A percentile compares a stretch with the other conserved stretches of the same genome.
These are phyloP conservation scores for Pterocles burchelli DNA, from an alignment of 2,113 vertebrate genomes.

Conservation along the genomic window DNA sequence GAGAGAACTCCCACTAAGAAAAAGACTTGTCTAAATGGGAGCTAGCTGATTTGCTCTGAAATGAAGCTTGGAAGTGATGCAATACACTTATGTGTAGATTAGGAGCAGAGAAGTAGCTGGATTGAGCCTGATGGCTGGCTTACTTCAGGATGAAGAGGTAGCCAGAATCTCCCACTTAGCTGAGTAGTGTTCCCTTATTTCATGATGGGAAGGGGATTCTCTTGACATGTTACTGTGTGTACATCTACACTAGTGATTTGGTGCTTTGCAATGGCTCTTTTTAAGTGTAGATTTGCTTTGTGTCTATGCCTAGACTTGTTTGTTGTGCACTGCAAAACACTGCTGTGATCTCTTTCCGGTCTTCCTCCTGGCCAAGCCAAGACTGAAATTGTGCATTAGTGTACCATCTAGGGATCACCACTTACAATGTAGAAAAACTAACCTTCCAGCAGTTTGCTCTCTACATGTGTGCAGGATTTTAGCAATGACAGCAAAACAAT, in stretches of 20 bases:
- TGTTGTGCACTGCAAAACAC: not conserved
- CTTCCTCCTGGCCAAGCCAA: not conserved
- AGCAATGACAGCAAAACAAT: not conserved
- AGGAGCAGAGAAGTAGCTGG: not conserved
- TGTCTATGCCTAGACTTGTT: not conserved
- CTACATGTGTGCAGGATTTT: not conserved
- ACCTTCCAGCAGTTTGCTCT: not conserved
- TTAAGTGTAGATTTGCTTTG: not conserved
- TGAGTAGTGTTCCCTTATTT: not conserved
- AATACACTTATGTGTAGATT: not conserved
- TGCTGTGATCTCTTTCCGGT: not conserved
- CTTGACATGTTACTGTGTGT: not conserved
- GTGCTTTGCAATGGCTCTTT: not conserved
- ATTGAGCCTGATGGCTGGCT: not conserved
- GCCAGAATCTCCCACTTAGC: not conserved
- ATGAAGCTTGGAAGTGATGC: not conserved
- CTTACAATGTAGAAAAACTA: not conserved
- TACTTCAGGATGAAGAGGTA: not conserved
- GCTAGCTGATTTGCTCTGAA: not conserved
- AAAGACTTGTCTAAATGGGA: not conserved
- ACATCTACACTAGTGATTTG: not conserved
- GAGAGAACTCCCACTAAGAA: not conserved
- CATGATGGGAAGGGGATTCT: not conserved
- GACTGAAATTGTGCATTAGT: not conserved
- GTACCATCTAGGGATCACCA: not conserved